Base-by-base conservation (phyloP, 1,140 invertebrate genomes). In the Drosophila teissieri region DNA sequence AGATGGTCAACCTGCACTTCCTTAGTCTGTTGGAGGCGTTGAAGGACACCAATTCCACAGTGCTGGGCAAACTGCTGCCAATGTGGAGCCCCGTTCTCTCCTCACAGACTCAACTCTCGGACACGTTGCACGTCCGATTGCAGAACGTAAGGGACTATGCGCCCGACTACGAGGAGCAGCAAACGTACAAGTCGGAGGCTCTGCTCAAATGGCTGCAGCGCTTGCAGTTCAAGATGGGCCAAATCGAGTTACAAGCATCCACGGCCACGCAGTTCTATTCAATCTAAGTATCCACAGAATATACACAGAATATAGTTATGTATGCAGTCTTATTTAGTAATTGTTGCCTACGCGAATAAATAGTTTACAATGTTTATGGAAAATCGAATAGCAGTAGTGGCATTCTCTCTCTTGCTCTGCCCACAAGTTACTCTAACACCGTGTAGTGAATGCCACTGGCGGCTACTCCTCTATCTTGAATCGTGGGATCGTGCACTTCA, bases 1-100 rank as follows among this genome's bases (percentile, higher is more conserved):
- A 99, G 93, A 99, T 98, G 94, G 98, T 99, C 4, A 99, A 98
- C 92, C 93, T 99, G 1, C 98, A 99, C 92, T 99, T 99, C 92
- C 92, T 99, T 51, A 98, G 96, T 90, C 94, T 99, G 46, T 95
- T 99, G 92, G 99, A 99, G 93, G 97, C 98, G 0, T 93, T 99
- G 6, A 94, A 99, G 77, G 98, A 99, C 92, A 98, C 98, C 81
- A 97, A 98, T 92, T 98, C 98, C 2, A 97, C 97, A 19, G 95
- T 99, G 17, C 94, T 99, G 5, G 96, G 95, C 76, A 97, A 97
- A 93, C 93, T 98, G 69, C 92, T 98, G 78, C 96, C 97, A 11
- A 93, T 97, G 19, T 98, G 96, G 97, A 97, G 96, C 64, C 97
- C 98, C 0, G 97, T 99, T 34, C 93, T 99, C 3, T 97, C 96